Base-by-base conservation (phyloP, 2,113 vertebrate species). In the Halcyon malimbica region DNA sequence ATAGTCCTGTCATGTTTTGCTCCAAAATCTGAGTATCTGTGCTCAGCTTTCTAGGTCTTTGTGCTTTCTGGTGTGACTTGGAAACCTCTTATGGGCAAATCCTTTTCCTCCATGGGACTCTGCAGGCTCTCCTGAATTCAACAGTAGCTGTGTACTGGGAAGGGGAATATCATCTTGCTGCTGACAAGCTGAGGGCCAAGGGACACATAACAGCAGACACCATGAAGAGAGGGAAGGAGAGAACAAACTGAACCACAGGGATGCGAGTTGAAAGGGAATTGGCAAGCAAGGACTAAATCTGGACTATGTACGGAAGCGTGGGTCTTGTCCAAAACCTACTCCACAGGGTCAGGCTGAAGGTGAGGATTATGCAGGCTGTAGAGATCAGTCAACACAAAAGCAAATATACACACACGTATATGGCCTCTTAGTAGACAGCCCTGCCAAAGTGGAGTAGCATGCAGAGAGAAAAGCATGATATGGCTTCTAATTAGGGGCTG, bases 221-320 rank as follows among this genome's bases (percentile, higher is more conserved):
- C 0, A 1, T 21, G 31, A 33, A 42, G 26, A 26, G 29, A 56
- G 13, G 24, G 23, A 41, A 48, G 56, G 44, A 65, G 19, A 31
- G 31, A 89, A 46, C 10, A 54, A 33, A 16, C 48, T 37, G 83
- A 74, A 42, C 44, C 33, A 20, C 1, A 2, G 62, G 33, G n/a
- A n/a, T 28, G 33, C 0, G 2, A 46, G 15, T 31, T 82, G n/a
- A 37, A 21, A 29, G 53, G 53, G 82, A 93, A 60, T 0, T 60
- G 76, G 41, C n/a, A 50, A 86, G 41, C 33, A 29, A 53, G 54
- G 54, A 18, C 54, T 41, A 23, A 85, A 69, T 48, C 31, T 62
- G 71, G 50, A 24, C 16, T 29, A 9, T 13, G 33, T 39, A 41
- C 0, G 2, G 56, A 33, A 44, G 5, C 0, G 1, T 46, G 48